A percentile compares a stretch with the other conserved stretches of the same genome.
These are phyloP conservation scores for Oconnorella tubifera DNA, from an alignment of 2,888 invertebrate species.

Conservation along the genomic window DNA sequence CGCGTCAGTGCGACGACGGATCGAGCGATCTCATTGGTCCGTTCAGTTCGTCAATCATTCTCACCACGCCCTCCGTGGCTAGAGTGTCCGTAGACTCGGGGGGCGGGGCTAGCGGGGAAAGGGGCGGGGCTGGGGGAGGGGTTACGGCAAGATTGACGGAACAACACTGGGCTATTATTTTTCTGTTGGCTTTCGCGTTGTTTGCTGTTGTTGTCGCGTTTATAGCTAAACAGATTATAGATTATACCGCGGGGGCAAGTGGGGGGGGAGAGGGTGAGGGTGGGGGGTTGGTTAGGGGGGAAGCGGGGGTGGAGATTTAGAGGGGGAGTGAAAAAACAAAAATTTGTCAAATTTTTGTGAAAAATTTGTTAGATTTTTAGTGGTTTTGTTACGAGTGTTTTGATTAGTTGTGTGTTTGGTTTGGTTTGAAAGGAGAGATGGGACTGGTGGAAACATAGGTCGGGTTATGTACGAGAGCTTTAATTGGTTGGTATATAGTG, in stretches of 20 bases:
- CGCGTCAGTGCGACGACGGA: conserved; percentile 62
- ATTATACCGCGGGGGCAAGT: conserved; percentile 22
- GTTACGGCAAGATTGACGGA: conserved; percentile 57
- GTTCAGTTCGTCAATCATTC: conserved; percentile 9
- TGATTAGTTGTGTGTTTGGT: no score
- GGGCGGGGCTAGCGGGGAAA: background rate
- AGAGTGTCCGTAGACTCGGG: no score
- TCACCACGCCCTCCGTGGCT: conserved; percentile 10
- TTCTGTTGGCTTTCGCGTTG: conserved; percentile 64
- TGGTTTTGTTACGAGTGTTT: no score
- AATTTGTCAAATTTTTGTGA: no score
- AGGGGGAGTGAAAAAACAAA: no score
- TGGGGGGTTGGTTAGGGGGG: background rate
- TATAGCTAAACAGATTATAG: conserved; percentile 60
- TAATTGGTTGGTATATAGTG: no score
- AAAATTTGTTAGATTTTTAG: no score
- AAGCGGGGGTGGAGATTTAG: no score
- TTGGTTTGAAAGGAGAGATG: no score
- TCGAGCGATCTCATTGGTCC: conserved; percentile 9
- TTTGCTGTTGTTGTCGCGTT: conserved; percentile 65
- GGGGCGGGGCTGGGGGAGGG: no score
- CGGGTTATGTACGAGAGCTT: no score
- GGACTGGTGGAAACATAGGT: no score
- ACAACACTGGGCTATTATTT: conserved; percentile 65
- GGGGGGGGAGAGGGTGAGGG: background rate